phyloP scores from a whole-genome alignment of 2,113 vertebrate species.

The Apteryx owenii region DNA sequence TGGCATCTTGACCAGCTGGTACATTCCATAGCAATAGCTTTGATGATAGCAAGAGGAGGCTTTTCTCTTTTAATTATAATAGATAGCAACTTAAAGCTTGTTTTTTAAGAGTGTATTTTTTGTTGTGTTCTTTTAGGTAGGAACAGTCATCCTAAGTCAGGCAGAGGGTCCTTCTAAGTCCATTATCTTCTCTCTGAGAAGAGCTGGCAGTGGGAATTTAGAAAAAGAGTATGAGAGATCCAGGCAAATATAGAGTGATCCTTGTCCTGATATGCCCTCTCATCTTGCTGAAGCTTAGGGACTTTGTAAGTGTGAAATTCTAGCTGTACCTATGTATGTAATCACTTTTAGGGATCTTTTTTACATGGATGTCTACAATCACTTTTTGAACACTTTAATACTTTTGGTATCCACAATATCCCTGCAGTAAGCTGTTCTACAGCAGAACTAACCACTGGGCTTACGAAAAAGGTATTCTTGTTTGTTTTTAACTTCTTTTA shows the following conservation, averaged over 20 bases:
- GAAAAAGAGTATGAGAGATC: not conserved
- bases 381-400: not conserved
- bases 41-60: not conserved
- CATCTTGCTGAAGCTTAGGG: not conserved
- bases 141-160: not conserved
- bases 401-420: not conserved
- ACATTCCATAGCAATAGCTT: not conserved
- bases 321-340: not conserved
- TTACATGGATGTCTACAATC: not conserved
- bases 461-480: not conserved
- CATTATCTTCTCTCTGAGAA: not conserved
- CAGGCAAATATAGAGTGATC: not conserved
- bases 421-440: not conserved
- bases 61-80: not conserved
- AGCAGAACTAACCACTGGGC: accelerated
- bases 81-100: conserved; percentile 4
- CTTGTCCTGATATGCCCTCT: not conserved
- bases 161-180: not conserved
- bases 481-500: not conserved
- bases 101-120: not conserved
- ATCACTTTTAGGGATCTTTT: not conserved
- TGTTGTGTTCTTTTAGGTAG: not conserved
- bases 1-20: not conserved
- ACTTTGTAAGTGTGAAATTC: not conserved
- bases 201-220: not conserved